Evolutionary conservation across 2,113 vertebrate species (phyloP), one percentile per base, ranked within the genome.

Genomic region (human): DNA sequence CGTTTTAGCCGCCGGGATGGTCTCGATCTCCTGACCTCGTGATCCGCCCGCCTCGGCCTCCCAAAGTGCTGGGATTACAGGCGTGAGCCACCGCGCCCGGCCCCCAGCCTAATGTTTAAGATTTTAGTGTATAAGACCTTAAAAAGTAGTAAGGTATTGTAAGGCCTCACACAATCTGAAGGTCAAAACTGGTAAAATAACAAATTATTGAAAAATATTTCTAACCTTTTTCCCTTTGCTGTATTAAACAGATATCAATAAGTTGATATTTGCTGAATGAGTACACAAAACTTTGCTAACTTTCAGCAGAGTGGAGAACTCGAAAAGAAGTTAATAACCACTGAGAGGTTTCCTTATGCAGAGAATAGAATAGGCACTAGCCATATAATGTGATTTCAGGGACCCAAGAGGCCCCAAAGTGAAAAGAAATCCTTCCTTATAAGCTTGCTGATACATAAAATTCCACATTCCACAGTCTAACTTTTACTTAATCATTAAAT

Each of bases 261-360:
- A 91, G 20, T 12, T 94, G 76, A 61, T 82, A 81, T 73, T 90
- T 97, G 82, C 35, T 93, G 27, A 96, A 55, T 80, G 75, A 83
- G n/a, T 43, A 59, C 3, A 50, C 73, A 96, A 90, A 79, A 8
- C 11, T 94, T 95, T 70, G 38, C 75, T 40, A 7, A 64, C 30
- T 87, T 86, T 70, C 55, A 93, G 61, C 43, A 70, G 91, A 93
- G 45, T 80, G n/a, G 55, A 83, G 94, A 96, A 90, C 2, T 12
- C 61, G 9, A 45, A 72, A 70, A 86, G 73, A 73, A 94, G 48
- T 79, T 59, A 96, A 93, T 89, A 72, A 72, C 30, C 18, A 50
- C 30, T 90, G 20, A 76, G 27, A 12, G 27, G 66, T 94, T 90
- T 87, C 55, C 11, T 76, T 90, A 79, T 43, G 38, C 5, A 84